Evolutionary conservation across 2,888 invertebrate genomes (phyloP), one percentile per base, ranked within the genome.

Genomic region (Drymonia ruficornis): DNA sequence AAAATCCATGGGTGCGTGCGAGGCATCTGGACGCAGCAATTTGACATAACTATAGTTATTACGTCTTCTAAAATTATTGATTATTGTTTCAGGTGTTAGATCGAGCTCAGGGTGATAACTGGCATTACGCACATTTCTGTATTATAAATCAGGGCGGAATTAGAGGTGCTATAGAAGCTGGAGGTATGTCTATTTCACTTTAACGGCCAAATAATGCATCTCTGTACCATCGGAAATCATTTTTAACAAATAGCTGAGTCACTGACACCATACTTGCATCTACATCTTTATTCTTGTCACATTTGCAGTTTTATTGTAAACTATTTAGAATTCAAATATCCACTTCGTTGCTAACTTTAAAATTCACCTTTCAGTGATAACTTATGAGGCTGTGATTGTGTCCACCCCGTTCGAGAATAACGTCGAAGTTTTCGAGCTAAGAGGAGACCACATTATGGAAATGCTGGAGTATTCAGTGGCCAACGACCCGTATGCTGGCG

Each of bases 361-460:
- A 40, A 16, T 44, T 40, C 7, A 0, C 44, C 16, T 46, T 46
- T 40, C 84, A 96, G 96, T 94, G 31, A 93, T 96, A 42, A 96
- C 96, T 0, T 95, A 94, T 63, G 95, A 94, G 55, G 95, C 96
- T 59, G 74, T 97, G 46, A 84, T 96, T n/a, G 88, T 94, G 9
- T 93, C 95, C 8, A 94, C 95, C 23, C 98, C 98, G 0, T 98
- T 97, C 76, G 95, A 95, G 67, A 97, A 97, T 74, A 94, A 93
- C 12, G 90, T 97, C 19, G 95, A 96, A 79, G 93, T 95, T 0
- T 94, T 96, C 46, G 95, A 96, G 69, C 77, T 98, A 40, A 89
- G 93, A 54, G 98, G 98, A 0, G 93, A 93, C 54, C 93, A 95
- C 65, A 87, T 98, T 18, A 71, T 94, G 65, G 94, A 94, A 65